Conservation (phyloP, 2,888 invertebrate genomes). For the Lamellibrachia columna region DNA sequence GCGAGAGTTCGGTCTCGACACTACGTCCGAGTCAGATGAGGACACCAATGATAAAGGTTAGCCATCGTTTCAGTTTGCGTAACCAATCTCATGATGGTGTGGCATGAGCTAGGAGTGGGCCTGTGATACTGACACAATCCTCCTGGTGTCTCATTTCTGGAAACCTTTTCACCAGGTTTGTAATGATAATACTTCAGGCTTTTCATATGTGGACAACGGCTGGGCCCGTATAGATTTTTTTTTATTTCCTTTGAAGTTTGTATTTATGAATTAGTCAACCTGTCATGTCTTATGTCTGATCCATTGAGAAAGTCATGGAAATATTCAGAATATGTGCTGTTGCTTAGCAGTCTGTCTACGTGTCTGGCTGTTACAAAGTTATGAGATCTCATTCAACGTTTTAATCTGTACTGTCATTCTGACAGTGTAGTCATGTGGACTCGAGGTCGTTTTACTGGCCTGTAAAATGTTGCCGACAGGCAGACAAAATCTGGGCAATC, state of each 20-base stretch:
- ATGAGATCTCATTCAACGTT: background rate
- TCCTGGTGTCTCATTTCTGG: too few relatives aligned
- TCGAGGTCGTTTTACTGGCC: background rate
- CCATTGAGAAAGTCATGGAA: background rate
- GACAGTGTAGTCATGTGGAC: background rate
- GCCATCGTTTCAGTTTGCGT: background rate
- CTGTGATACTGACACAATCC: background rate
- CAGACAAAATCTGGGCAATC: background rate
- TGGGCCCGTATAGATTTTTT: background rate
- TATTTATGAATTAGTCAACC: background rate
- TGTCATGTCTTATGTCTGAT: background rate
- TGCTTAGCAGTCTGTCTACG: background rate
- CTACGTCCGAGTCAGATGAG: slow-evolving; percentile 54
- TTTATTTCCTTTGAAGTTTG: background rate
- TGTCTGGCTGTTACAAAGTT: background rate
- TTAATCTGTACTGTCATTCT: slow-evolving; percentile 8
- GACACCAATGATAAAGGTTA: slow-evolving; percentile 25
- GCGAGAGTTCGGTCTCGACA: slow-evolving; percentile 81
- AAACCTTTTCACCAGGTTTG: too few relatives aligned
- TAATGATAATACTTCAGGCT: background rate
- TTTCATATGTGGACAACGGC: background rate
- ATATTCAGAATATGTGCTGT: background rate
- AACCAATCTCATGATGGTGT: background rate
- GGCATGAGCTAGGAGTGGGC: background rate
- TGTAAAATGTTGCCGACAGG: background rate